phyloP scores from a whole-genome alignment of 2,797 vertebrate genomes.

The Mormyrops attenuatus region DNA sequence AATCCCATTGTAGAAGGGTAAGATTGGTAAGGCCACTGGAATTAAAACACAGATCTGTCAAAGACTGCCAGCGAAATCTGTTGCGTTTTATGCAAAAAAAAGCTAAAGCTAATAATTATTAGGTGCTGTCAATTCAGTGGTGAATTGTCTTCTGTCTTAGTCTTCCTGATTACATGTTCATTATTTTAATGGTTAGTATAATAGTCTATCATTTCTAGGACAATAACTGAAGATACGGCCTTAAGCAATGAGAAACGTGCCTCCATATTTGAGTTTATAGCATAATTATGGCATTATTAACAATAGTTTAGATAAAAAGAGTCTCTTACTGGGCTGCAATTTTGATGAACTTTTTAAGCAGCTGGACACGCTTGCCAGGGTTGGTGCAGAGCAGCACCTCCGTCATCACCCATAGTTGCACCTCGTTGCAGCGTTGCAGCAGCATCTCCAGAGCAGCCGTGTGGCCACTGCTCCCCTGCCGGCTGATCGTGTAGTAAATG shows the following conservation, averaged over 20 bases:
- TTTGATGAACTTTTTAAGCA: slow-evolving; percentile 98
- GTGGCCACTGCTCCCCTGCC: slow-evolving; percentile 70
- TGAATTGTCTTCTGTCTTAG: neutral
- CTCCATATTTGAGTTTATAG: neutral
- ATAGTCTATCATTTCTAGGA: neutral
- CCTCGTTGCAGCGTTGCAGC: slow-evolving; percentile 90
- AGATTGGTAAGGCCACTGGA: neutral
- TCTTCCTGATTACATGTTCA: neutral
- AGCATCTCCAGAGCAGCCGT: slow-evolving; percentile 80
- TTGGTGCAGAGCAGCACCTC: slow-evolving; percentile 84
- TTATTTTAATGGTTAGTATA: neutral
- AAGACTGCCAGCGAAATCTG: neutral
- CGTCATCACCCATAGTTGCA: slow-evolving; percentile 95
- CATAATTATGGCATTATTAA: neutral
- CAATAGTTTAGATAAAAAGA: neutral
- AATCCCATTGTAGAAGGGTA: neutral
- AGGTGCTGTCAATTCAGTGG: neutral
- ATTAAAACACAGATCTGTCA: neutral
- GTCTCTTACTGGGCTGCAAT: slow-evolving; percentile 88
- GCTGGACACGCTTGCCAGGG: slow-evolving; percentile 90
- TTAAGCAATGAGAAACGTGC: neutral
- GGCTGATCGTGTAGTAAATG: slow-evolving; percentile 90
- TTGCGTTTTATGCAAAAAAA: neutral
- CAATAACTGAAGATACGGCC: neutral
- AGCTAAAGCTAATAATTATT: neutral